A percentile compares a stretch with the other conserved stretches of the same genome.
These are phyloP conservation scores for Chironomus tentans DNA, from an alignment of 2,888 invertebrate species.

Conservation along the genomic window DNA sequence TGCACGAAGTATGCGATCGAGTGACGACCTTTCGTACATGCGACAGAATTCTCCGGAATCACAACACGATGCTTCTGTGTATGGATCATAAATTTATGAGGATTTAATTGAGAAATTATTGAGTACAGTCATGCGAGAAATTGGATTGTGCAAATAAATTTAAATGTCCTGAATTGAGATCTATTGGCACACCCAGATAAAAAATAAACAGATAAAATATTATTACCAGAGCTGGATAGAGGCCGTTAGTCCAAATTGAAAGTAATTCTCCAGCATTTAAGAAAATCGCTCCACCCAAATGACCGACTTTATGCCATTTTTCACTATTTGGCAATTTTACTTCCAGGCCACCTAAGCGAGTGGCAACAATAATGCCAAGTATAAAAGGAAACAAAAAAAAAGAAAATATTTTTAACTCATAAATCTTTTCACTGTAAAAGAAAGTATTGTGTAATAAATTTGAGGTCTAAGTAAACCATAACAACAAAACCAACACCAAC, in stretches of 20 bases:
- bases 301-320: conserved; percentile 64
- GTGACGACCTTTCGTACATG: conserved; percentile 57
- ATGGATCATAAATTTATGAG: conserved; percentile 16
- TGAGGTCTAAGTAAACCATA: conserved; percentile 43
- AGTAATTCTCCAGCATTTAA: conserved; percentile 67
- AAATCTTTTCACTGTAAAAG: neutral
- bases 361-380: neutral
- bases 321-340: conserved; percentile 55
- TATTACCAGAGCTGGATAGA: conserved; percentile 57
- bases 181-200: no score
- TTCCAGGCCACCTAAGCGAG: conserved; percentile 29
- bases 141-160: neutral
- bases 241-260: conserved; percentile 62
- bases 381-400: neutral
- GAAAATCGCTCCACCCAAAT: conserved; percentile 59
- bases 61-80: conserved; percentile 61
- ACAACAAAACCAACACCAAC: conserved; percentile 48
- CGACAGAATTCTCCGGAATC: conserved; percentile 54
- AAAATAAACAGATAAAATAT: conserved; percentile 28
- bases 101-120: conserved; percentile 16
- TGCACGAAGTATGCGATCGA: conserved; percentile 70
- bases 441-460: neutral
- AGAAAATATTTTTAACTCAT: neutral
- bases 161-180: no score
- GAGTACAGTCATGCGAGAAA: neutral